Evolutionary conservation across 1,140 invertebrate genomes (phyloP).

Genomic region (Zaprionus vittiger): DNA sequence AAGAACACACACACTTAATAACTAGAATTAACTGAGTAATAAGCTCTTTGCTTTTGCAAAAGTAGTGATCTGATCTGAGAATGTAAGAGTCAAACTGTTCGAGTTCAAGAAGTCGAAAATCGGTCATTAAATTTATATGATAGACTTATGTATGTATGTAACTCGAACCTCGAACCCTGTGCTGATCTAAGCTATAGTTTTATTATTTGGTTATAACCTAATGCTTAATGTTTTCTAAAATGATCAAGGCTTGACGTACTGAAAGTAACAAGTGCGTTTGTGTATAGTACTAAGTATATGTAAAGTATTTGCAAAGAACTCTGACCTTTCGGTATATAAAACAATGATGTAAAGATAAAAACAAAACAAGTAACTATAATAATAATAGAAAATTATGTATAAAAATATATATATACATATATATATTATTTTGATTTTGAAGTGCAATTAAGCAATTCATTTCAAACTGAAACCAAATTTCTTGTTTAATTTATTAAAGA

Average conservation of each 20-base stretch:
- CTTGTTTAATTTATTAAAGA: constrained; percentile 73
- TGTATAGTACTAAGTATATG: constrained; percentile 45
- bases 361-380: constrained; percentile 22
- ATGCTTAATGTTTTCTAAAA: constrained; percentile 21
- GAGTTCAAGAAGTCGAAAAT: constrained; percentile 25
- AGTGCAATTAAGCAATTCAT: constrained; percentile 56
- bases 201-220: constrained; percentile 31
- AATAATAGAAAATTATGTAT: constrained; percentile 42
- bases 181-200: constrained; percentile 21
- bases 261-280: constrained; percentile 31
- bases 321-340: constrained; percentile 25
- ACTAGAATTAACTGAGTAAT: constrained; percentile 67
- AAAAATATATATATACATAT: constrained; percentile 46
- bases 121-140: constrained; percentile 10
- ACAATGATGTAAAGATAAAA: constrained; percentile 18
- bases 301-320: constrained; percentile 34
- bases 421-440: constrained; percentile 30
- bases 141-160: not conserved
- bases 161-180: not conserved
- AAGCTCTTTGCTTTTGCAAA: constrained; percentile 80
- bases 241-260: constrained; percentile 28
- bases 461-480: constrained; percentile 72
- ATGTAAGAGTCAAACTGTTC: constrained; percentile 38
- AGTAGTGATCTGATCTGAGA: constrained; percentile 71
- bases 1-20: constrained; percentile 46